phyloP scores from a whole-genome alignment of 1,140 invertebrate species.

The Brachionus rotundiformis region DNA sequence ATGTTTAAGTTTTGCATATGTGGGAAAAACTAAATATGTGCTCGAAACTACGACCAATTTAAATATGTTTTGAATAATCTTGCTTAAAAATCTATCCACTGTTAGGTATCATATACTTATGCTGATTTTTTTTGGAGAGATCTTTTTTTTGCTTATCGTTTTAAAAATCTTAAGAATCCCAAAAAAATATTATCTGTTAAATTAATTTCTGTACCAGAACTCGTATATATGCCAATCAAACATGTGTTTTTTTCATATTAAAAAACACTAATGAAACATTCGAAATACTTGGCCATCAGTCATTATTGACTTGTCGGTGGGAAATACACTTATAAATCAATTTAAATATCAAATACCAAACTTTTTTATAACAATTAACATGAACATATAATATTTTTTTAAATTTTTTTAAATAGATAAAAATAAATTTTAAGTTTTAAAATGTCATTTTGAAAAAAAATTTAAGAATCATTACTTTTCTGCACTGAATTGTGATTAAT shows the following conservation, averaged over 20 bases:
- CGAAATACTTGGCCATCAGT: background rate
- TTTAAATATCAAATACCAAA: too few species aligned
- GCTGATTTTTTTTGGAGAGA: background rate
- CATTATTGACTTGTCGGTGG: background rate
- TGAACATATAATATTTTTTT: too few species aligned
- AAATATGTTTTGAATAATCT: constrained; percentile 12
- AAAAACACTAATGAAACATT: background rate
- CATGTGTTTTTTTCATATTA: constrained; percentile 15
- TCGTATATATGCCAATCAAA: background rate
- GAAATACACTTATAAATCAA: background rate
- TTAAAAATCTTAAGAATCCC: background rate
- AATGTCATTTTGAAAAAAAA: too few species aligned
- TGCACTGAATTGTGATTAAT: too few species aligned
- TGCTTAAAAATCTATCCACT: background rate
- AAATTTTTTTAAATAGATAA: too few species aligned
- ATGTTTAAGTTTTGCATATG: background rate
- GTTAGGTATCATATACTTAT: background rate
- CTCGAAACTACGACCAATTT: background rate
- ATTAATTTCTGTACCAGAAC: constrained; percentile 16
- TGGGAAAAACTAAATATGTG: background rate
- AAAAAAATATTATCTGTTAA: constrained; percentile 9
- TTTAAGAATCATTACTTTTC: too few species aligned
- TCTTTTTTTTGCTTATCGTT: background rate
- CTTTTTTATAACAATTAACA: too few species aligned
- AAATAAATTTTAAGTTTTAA: too few species aligned